Evolutionary conservation across 2,113 vertebrate species (phyloP).

Genomic region (Anser cygnoides): DNA sequence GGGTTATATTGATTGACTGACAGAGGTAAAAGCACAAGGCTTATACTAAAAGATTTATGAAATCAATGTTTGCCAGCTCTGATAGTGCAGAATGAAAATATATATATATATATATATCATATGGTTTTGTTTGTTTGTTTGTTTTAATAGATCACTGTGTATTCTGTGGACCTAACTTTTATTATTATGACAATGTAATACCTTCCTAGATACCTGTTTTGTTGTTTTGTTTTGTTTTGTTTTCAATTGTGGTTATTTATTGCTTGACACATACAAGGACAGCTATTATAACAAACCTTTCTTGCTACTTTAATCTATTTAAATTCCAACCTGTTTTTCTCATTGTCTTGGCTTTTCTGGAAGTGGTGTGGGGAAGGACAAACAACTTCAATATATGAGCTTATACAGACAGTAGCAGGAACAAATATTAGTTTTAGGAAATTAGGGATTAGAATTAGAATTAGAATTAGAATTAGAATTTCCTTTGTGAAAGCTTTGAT

Average conservation of each 20-base stretch:
- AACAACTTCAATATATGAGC: neutral
- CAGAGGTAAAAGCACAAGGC: neutral
- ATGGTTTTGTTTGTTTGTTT: neutral
- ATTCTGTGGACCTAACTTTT: neutral
- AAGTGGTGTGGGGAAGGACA: neutral
- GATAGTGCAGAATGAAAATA: neutral
- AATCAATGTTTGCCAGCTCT: slow-evolving; percentile 4
- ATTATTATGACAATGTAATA: neutral
- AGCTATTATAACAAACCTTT: neutral
- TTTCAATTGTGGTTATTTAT: neutral
- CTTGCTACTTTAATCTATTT: neutral
- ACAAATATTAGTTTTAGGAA: neutral
- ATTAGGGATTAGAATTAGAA: no score
- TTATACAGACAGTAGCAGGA: neutral
- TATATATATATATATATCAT: no score
- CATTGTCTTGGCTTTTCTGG: neutral
- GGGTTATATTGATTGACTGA: neutral
- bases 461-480: no score
- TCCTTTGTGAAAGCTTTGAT: slow-evolving; percentile 23
- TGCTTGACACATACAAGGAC: neutral
- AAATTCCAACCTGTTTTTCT: neutral
- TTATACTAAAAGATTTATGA: neutral
- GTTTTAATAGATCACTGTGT: neutral
- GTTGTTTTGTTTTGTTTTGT: neutral
- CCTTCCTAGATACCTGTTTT: neutral